Evolutionary conservation across 2,888 invertebrate genomes (phyloP), one percentile per base, ranked within the genome.

Genomic region (Germaria angustata): DNA sequence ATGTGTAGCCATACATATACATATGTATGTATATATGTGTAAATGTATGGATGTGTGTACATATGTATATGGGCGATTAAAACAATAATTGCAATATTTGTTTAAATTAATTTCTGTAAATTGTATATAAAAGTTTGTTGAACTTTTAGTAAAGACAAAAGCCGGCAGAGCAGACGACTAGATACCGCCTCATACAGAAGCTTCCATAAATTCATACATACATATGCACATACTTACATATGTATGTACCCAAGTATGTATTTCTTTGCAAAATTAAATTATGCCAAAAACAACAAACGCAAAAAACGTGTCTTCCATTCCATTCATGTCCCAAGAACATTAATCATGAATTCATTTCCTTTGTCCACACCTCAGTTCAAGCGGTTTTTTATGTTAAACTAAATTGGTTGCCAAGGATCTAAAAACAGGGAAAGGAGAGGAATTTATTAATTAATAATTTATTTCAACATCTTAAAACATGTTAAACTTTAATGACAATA

Each of bases 91-190:
- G 46, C 51, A 57, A 76, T 41, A 61, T 17, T 22, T 53, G 20
- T 32, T 22, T 28, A 36, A 20, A 46, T 28, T 22, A 51, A 32
- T n/a, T 36, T 65, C 41, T 39, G 24, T 13, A 73, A 68, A 68
- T 44, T 39, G 20, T 55, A 57, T 9, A 32, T 49, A 39, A 55
- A 80, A 80, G 80, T 80, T 80, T 76, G 57, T 65, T 80, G 75
- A 80, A 80, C 80, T 63, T 75, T 17, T 20, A 32, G n/a, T 9
- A 32, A 44, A 61, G 46, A 46, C 32, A 59, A 51, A 51, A 39
- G 6, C 24, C 28, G 3, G 6, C 28, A 28, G 3, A 49, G 9
- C 13, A 46, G n/a, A 51, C 34, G 8, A 22, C 24, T 61, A 41
- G 28, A 28, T 28, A 28, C 6, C 28, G 3, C 44, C 20, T 15